Evolutionary conservation across 1,140 invertebrate genomes (phyloP), one percentile per base, ranked within the genome.

Genomic region (Glomeris maerens): DNA sequence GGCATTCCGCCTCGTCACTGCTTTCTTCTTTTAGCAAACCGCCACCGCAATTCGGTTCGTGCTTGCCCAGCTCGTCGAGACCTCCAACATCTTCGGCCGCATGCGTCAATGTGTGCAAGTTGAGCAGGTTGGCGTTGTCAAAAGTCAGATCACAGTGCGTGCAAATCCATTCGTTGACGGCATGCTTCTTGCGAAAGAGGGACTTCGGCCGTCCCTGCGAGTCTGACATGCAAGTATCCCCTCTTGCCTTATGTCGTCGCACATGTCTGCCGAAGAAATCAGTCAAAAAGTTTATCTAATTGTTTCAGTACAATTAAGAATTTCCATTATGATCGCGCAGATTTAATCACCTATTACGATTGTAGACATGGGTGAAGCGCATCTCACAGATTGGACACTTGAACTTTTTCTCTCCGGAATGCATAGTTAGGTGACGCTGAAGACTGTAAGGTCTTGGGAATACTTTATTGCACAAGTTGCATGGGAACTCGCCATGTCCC

Each of bases 81-180:
- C 14, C 56, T 53, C 40, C 57, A 28, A 47, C 52, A 55, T 66
- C 60, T 49, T 73, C 69, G 3, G 68, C 65, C 20, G 65, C 67
- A 60, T 79, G 76, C 7, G 67, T 61, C 2, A 75, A 57, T 3
- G 68, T 70, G 55, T 78, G 77, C 10, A 78, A 57, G 57, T 74
- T 74, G 0, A 78, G 63, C 2, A 78, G 53, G 14, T 64, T 66
- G 2, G 70, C 55, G 57, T 73, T 74, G 49, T 68, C 66, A 60
- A 79, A 79, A 13, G 68, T 68, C 40, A 77, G 59, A 49, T 69
- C 64, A 60, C 77, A 78, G 47, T 72, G 65, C 2, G 62, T 65
- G 60, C 77, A 79, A 53, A 70, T 67, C 72, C 72, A 77, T 27
- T 74, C 72, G 42, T 60, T 61, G 21, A 60, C 45, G 17, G 60